Conservation (phyloP, 2,888 invertebrate species). For the Diarsia brunnea region DNA sequence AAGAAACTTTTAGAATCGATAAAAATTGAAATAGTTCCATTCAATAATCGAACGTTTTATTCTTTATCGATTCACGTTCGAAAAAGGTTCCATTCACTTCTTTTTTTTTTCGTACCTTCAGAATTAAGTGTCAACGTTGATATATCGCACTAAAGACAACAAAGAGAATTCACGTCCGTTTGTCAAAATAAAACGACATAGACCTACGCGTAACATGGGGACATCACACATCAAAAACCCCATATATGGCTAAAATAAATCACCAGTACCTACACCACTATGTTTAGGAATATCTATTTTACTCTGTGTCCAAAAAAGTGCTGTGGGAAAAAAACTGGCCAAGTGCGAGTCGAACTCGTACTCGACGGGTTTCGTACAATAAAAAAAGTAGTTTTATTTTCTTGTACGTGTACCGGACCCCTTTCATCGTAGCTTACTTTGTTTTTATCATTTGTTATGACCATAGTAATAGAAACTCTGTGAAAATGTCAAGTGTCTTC, state of each 20-base stretch:
- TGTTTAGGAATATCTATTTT: conserved; percentile 70
- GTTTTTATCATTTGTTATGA: not conserved
- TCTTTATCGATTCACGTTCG: conserved; percentile 69
- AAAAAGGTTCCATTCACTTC: conserved; percentile 78
- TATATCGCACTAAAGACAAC: conserved; percentile 85
- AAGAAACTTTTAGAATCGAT: conserved; percentile 41
- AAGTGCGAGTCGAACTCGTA: not conserved
- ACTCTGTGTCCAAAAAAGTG: conserved; percentile 67
- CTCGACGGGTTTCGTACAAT: not conserved
- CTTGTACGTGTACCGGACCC: not conserved
- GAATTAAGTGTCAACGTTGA: conserved; percentile 84
- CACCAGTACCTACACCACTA: conserved; percentile 66
- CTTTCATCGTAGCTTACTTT: not conserved
- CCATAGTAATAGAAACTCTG: not conserved
- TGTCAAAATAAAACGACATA: conserved; percentile 88
- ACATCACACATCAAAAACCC: conserved; percentile 75
- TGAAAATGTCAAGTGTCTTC: not conserved
- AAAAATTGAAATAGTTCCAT: conserved; percentile 58
- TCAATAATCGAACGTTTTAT: conserved; percentile 61
- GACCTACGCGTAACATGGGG: conserved; percentile 85
- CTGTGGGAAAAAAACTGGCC: conserved; percentile 43
- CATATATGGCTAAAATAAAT: conserved; percentile 71
- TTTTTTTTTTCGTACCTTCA: conserved; percentile 71
- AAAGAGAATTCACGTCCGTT: conserved; percentile 84
- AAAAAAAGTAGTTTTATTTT: not conserved